Base-by-base conservation (phyloP, 2,113 vertebrate species). In the Heteronetta atricapilla region DNA sequence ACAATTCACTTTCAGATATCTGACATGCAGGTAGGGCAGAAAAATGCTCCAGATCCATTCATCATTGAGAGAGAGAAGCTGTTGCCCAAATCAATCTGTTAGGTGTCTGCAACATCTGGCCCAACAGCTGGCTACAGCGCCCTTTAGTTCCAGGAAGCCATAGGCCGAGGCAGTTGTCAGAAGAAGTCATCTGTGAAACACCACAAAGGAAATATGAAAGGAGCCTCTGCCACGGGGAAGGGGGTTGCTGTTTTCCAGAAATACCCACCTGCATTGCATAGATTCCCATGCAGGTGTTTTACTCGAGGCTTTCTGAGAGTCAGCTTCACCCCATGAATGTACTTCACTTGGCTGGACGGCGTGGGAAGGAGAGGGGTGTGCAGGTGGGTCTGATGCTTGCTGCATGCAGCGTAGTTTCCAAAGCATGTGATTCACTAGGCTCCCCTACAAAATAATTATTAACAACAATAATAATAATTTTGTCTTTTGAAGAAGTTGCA, bases 41-140 rank as follows among this genome's bases (percentile, higher is more conserved):
- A 94, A 95, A 56, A 21, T 2, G 2, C 59, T 62, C 70, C 85
- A 77, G 88, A 95, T 93, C 94, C 66, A 88, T 90, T 87, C 84
- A 63, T 79, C 77, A 52, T 74, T 14, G 60, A 67, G 56, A 38
- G 82, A 58, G 44, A 48, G 56, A 60, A 84, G 70, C 48, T 44
- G 10, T 0, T 55, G 59, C 88, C 82, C 86, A 46, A 79, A 94
- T 88, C 95, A 94, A 67, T 90, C 86, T 17, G 25, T 59, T 11
- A 73, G 72, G 90, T 86, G 90, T 80, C 18, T 1, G 79, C 33
- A 93, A 90, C 88, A 86, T 86, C 79, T n/a, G 25, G 90, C 86
- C 55, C 92, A 22, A n/a, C 76, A n/a, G 58, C 59, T 62, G 67
- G 58, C 70, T 40, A 8, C 62, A 4, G 55, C 10, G 59, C 58